Base-by-base conservation (phyloP, 1,140 invertebrate genomes). In the Drosophila gunungcola region DNA sequence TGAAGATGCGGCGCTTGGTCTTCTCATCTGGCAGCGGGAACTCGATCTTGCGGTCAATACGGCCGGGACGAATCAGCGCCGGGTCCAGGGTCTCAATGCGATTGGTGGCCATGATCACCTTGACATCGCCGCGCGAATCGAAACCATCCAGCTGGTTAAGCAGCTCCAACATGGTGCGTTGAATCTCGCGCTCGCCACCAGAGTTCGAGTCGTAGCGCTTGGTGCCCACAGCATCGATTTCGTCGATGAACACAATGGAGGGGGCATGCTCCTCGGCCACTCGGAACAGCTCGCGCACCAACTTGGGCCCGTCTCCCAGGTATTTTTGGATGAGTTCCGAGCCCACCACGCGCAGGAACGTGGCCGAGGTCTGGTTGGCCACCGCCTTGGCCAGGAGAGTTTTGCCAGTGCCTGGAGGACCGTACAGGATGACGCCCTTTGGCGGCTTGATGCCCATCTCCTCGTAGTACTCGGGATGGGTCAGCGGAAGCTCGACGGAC, bases 391-490 rank as follows among this genome's bases (percentile, higher is more conserved):
- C 99, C 25, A 99, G 93, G 12, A 99, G 93, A 1, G 99, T 99
- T 93, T 99, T 99, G 0, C 98, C 98, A 51, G 99, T 99, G 32
- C 99, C 99, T 2, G 99, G 99, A 49, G 98, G 96, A 0, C 99
- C 99, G 94, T 99, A 99, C 7, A 99, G 94, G 92, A 99, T 99
- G 5, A 99, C 99, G 76, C 99, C 99, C 93, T 99, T 99, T 0
- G 99, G 99, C 21, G 99, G 98, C 92, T 99, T 98, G 65, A 99
- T 99, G 70, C 99, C 99, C 99, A 99, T 99, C 94, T 99, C 99
- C 93, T 99, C 99, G 93, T 99, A 99, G 93, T 99, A 99, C 93
- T 99, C 99, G 12, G 99, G 99, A 95, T 99, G 99, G 36, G 99
- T 99, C 12, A 99, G 93, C 1, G 99, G 99, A 49, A 99, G 93